Base-by-base conservation (phyloP, 2,797 vertebrate genomes). In the Rhabdophis nuchalis region DNA sequence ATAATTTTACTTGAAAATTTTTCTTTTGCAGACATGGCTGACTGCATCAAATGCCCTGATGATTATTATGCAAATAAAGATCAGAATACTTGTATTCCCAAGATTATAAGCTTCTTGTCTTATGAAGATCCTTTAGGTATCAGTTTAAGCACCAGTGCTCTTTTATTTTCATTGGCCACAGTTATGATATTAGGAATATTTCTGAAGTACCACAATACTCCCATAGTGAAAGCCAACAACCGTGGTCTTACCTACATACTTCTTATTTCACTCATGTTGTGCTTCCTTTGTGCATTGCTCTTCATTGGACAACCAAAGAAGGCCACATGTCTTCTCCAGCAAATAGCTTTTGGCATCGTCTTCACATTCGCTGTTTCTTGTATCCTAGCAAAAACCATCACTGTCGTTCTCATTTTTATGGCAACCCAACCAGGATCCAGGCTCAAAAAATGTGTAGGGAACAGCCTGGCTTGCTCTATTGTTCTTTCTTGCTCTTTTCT, bases 181-280 rank as follows among this genome's bases (percentile, higher is more conserved):
- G 6, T 86, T 32, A 53, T 92, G 36, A 89, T 95, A 25, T 60
- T 96, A 1, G 86, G 72, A 25, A 64, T 91, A 13, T 96, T 96
- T 53, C 32, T 92, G 25, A 92, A 60, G 32, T 5, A 88, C 5
- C 29, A 36, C 20, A 85, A 60, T 9, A 92, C 90, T 0, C 87
- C 93, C 0, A 87, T 93, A 82, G 92, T 95, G 36, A 95, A 27
- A 86, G 93, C 93, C 58, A 95, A 91, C 68, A 95, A 95, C 89
- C 88, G 61, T 32, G 25, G 68, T 52, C 85, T 87, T 41, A 92
- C 94, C 90, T 91, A 90, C 18, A 23, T 8, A 0, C 89, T 94
- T 1, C 93, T 95, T 16, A 20, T 23, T 32, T 91, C 94, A 11
- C 53, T 91, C 2, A 1, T 82, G 92, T 53, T 50, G 27, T 23